These are phyloP conservation scores for Drosophila diplacantha DNA, from an alignment of 2,888 invertebrate species.

Conservation along the genomic window DNA sequence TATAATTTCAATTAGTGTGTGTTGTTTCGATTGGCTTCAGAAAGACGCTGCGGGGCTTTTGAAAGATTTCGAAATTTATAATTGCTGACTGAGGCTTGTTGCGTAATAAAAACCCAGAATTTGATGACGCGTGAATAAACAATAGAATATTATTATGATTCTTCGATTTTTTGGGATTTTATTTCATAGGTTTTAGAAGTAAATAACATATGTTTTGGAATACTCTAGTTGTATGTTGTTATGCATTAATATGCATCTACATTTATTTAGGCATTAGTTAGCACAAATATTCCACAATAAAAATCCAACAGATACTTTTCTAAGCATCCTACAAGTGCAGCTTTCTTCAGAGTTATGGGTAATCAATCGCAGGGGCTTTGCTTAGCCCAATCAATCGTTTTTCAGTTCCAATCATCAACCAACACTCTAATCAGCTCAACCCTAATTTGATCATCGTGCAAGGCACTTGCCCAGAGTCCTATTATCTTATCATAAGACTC, in stretches of 20 bases:
- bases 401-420: neutral
- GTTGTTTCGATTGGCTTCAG: conserved; percentile 30
- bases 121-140: neutral
- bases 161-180: neutral
- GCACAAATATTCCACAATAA: neutral
- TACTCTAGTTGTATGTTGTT: neutral
- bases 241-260: neutral
- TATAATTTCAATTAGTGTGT: conserved; percentile 60
- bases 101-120: neutral
- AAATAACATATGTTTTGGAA: neutral
- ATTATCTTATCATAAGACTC: conserved; percentile 29
- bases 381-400: conserved; percentile 1
- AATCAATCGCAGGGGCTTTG: neutral
- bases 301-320: neutral
- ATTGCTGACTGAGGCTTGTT: conserved; percentile 4
- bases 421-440: neutral
- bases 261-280: neutral
- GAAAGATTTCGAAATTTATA: conserved; percentile 8
- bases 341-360: neutral
- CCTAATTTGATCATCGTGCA: conserved; percentile 12
- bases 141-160: neutral
- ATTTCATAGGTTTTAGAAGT: neutral
- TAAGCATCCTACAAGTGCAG: neutral
- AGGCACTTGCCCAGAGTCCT: neutral
- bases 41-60: conserved; percentile 3